phyloP scores from a whole-genome alignment of 30 jellyfish, hydroid and myxozoan genomes.

The Turritopsis dohrnii region DNA sequence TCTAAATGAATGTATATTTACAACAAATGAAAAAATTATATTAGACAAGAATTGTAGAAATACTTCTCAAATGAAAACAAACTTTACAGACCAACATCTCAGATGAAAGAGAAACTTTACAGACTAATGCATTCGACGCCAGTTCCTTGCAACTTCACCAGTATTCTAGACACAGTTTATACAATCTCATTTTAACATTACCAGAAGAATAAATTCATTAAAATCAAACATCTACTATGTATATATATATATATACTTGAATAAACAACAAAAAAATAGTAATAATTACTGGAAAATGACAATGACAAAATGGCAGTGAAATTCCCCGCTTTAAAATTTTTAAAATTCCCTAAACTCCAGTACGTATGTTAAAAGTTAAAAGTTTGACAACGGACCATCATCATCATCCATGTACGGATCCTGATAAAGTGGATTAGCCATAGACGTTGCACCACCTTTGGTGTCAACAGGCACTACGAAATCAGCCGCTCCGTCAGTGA shows the following conservation, averaged over 20 bases:
- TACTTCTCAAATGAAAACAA: neutral
- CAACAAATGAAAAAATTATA: neutral
- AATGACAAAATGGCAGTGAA: neutral
- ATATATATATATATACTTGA: neutral
- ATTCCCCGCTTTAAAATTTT: neutral
- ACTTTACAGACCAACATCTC: neutral
- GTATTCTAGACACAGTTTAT: neutral
- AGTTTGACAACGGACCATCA: constrained; percentile 83
- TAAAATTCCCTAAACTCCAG: neutral
- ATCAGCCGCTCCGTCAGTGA: constrained; percentile 59
- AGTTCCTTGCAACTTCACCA: neutral
- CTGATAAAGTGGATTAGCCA: constrained; percentile 97
- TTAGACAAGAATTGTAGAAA: neutral
- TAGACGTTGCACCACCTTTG: constrained; percentile 90
- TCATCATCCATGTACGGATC: constrained; percentile 95
- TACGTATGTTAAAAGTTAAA: constrained; percentile 16
- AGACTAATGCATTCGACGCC: neutral
- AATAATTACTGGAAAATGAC: neutral
- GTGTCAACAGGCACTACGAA: constrained; percentile 79
- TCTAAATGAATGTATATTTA: neutral
- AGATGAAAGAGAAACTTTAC: neutral
- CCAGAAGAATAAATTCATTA: neutral
- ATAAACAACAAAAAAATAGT: too few relatives aligned
- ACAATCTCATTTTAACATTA: neutral
- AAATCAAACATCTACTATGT: neutral